Base-by-base conservation (phyloP, 2,888 invertebrate species). In the Cynaeus angustus region DNA sequence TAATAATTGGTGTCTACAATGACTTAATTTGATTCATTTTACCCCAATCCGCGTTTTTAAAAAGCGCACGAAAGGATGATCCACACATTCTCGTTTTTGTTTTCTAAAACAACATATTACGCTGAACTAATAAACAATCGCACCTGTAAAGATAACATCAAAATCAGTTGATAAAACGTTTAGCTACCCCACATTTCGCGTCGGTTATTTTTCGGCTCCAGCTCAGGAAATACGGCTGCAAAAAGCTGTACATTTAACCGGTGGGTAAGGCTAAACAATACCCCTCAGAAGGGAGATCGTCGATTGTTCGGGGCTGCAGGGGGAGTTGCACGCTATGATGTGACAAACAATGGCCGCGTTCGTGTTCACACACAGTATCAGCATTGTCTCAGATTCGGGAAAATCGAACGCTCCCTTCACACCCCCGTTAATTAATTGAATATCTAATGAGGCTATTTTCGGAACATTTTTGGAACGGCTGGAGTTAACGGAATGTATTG, bases 401-500 rank as follows among this genome's bases (percentile, higher is more conserved):
- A 41, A 21, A 58, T 41, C 58, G 45, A 58, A 58, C 45, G 41
- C 50, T 3, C 30, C 50, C 30, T n/a, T 10, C 30, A 9, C 14
- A 7, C 43, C 28, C 41, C 41, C 41, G 28, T 56, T 59, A 59
- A 59, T 59, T 45, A 59, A 59, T 30, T 43, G 41, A 58, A 45
- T 58, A 58, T 58, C 58, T 41, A 59, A 46, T 46, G 59, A 46
- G 12, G 13, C 46, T n/a, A 16, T 28, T n/a, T 33, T 14, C 10
- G 9, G 37, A 61, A 30, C 64, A 59, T 33, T 73, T 56, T 56
- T 72, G 56, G 70, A 50, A 68, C 65, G 45, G 50, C 58, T 66
- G 66, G 72, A 73, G 75, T 74, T 41, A 41, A 41, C 50, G 30
- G 12, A 1, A 75, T 72, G 72, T 80, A 80, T 79, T 78, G 80